Base-by-base conservation (phyloP, 2,888 invertebrate species). In the Drosophila diplacantha region DNA sequence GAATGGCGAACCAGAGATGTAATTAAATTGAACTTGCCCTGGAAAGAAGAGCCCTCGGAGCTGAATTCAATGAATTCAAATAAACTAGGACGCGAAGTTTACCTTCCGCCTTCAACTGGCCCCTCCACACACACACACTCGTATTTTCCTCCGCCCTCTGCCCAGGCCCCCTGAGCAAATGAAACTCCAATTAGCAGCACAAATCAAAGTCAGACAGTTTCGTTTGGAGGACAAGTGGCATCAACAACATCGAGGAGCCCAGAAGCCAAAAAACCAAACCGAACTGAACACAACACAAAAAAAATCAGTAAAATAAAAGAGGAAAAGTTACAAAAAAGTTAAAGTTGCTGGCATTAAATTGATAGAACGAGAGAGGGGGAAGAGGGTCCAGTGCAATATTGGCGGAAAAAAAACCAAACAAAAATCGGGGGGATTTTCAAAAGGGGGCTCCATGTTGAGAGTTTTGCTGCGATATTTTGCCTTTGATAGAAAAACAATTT, bases 401-500 rank as follows among this genome's bases (percentile, higher is more conserved):
- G n/a, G n/a, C n/a, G n/a, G 11, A 26, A 12, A 12, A 12, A 39
- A 8, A 38, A 7, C 22, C n/a, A 32, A 24, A 8, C 37, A 18
- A 20, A 26, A 35, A 29, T 50, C 11, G 3, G 20, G 20, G 50
- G 31, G 11, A 37, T 46, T 46, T 46, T 46, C 44, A 20, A 46
- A 46, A 16, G 44, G 44, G 44, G 44, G 29, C 44, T 46, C 14
- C 44, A 31, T 46, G 44, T 37, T 29, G 44, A 55, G 41, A 58
- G 52, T 56, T 54, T 55, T 9, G 68, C 72, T 72, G 71, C 76
- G 80, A 78, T 83, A 69, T 81, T 72, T 75, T 72, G 75, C 72
- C 67, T 74, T 75, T 81, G 84, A 82, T 82, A 77, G 81, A 79
- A 82, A 83, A 82, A 79, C 79, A 73, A 84, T 82, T 84, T 84